These are phyloP conservation scores for Euleptes europaea DNA, from an alignment of 2,113 vertebrate species.

Conservation along the genomic window DNA sequence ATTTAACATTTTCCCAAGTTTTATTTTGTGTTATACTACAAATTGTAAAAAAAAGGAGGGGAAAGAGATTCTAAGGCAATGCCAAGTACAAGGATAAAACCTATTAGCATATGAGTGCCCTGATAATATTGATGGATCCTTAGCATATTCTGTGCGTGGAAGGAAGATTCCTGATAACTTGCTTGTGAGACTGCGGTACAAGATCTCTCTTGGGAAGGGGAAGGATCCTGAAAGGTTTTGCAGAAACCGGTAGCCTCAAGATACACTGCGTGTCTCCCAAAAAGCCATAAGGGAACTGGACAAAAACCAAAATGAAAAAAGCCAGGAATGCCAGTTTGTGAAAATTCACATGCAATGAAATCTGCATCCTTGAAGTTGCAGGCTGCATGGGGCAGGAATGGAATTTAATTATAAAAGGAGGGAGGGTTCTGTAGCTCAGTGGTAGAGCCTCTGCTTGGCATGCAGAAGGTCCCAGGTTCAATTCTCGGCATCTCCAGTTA, in stretches of 20 bases:
- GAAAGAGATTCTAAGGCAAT: not conserved
- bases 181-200: no score
- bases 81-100: not conserved
- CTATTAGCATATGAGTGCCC: not conserved
- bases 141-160: not conserved
- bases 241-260: no score
- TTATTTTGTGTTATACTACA: slow-evolving; percentile 56
- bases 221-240: no score
- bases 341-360: not conserved
- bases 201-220: no score
- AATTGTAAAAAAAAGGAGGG: slow-evolving; percentile 34
- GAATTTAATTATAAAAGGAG: no score
- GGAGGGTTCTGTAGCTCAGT: no score
- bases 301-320: not conserved
- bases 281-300: not conserved
- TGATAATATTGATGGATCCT: not conserved
- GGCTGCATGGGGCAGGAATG: not conserved
- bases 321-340: not conserved
- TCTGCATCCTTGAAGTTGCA: not conserved
- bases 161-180: no score
- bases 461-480: no score
- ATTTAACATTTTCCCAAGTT: slow-evolving; percentile 63
- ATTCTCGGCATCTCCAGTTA: no score
- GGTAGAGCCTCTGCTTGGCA: no score
- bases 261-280: no score